Evolutionary conservation across 2,113 vertebrate genomes (phyloP).

Genomic region (Tenrec ecaudatus): DNA sequence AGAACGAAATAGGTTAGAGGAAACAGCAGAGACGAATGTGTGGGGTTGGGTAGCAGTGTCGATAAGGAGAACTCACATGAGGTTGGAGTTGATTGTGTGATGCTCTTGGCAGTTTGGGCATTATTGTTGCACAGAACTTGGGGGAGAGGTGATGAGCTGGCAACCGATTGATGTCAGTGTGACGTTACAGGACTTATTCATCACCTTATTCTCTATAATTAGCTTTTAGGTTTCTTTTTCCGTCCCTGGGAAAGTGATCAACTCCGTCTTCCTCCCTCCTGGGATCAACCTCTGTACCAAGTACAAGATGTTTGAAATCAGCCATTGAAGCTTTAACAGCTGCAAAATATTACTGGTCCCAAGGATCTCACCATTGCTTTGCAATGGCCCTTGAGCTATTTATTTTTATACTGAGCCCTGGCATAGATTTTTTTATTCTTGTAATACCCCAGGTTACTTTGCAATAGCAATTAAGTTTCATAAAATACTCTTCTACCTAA

Average conservation of each 20-base stretch:
- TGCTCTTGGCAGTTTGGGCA: rapidly evolving
- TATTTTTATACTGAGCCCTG: not conserved
- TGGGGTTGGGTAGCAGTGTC: not conserved
- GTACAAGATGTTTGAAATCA: not conserved
- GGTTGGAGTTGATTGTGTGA: not conserved
- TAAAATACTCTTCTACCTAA: not conserved
- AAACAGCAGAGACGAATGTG: not conserved
- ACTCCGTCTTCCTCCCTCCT: not conserved
- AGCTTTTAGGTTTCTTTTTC: not conserved
- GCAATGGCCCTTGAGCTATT: not conserved
- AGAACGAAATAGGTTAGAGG: not conserved
- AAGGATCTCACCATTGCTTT: constrained; percentile 2
- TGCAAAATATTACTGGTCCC: not conserved
- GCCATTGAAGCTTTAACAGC: not conserved
- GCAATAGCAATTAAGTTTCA: not conserved
- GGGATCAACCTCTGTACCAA: not conserved
- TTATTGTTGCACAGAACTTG: not conserved
- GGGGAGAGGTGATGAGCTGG: not conserved
- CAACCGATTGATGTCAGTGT: not conserved
- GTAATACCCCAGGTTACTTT: not conserved
- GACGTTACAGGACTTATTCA: not conserved
- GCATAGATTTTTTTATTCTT: constrained; percentile 8
- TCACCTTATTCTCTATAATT: not conserved
- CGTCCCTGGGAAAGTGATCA: not conserved
- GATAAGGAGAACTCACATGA: not conserved